A percentile compares a stretch with the other conserved stretches of the same genome.
phyloP scores from a whole-genome alignment of 2,113 vertebrate species.

The Anhinga anhinga region DNA sequence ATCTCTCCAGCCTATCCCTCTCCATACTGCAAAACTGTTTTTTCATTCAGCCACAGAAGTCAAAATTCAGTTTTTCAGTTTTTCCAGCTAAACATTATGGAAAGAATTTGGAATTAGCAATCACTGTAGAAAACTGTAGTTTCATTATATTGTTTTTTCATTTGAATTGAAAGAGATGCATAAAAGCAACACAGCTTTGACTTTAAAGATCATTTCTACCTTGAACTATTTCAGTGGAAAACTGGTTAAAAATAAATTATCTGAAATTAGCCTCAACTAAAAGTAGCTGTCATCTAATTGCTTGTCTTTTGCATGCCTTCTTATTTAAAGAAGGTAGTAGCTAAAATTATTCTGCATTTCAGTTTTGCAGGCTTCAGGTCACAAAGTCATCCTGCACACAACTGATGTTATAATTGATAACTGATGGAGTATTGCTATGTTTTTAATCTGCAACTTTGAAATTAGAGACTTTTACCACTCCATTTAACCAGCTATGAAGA shows the following conservation, averaged over 20 bases:
- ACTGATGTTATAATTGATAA: background rate
- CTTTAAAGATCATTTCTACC: background rate
- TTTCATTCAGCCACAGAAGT: background rate
- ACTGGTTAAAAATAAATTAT: background rate
- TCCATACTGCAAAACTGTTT: background rate
- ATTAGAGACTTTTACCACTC: slow-evolving; percentile 27
- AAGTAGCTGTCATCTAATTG: background rate
- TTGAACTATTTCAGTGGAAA: background rate
- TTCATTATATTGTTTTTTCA: background rate
- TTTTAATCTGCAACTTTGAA: slow-evolving; percentile 26
- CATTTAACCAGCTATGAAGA: background rate
- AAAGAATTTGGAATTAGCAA: background rate
- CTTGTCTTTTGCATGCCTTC: background rate
- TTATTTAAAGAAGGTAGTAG: background rate
- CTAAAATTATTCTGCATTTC: background rate
- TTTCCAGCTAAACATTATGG: background rate
- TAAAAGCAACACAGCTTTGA: background rate
- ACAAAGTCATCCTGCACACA: background rate
- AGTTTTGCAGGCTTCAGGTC: background rate
- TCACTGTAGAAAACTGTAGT: background rate
- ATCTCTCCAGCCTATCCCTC: background rate
- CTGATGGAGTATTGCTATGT: background rate
- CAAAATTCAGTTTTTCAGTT: background rate
- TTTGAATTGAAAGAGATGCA: background rate
- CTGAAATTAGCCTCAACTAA: background rate